Evolutionary conservation across 2,888 invertebrate genomes (phyloP).

Genomic region (Brenthis ino): DNA sequence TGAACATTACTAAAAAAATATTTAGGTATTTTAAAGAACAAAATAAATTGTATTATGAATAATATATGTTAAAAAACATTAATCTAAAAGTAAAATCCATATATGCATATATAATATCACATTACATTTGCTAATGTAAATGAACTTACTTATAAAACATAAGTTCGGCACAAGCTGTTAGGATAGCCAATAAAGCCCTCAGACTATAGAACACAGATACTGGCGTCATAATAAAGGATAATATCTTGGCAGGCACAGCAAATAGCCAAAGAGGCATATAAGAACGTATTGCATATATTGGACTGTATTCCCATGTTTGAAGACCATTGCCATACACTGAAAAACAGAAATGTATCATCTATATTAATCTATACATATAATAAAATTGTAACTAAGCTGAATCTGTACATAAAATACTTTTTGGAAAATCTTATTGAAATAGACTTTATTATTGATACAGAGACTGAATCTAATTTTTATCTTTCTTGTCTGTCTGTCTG

Average conservation of each 20-base stretch:
- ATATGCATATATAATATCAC: slow-evolving; percentile 44
- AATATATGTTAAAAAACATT: too few relatives aligned
- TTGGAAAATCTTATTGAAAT: too few relatives aligned
- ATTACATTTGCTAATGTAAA: slow-evolving; percentile 21
- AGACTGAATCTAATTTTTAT: too few relatives aligned
- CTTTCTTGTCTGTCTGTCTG: too few relatives aligned
- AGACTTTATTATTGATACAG: too few relatives aligned
- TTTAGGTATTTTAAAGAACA: too few relatives aligned
- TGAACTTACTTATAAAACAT: slow-evolving; percentile 95
- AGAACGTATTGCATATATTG: slow-evolving; percentile 95
- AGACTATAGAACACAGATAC: slow-evolving; percentile 94
- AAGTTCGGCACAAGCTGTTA: slow-evolving; percentile 92
- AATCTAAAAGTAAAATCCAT: too few relatives aligned
- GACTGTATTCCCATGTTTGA: slow-evolving; percentile 99
- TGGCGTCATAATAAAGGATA: slow-evolving; percentile 89
- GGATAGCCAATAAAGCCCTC: slow-evolving; percentile 90
- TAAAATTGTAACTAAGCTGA: too few relatives aligned
- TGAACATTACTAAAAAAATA: too few relatives aligned
- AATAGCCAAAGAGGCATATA: slow-evolving; percentile 96
- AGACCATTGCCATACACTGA: slow-evolving; percentile 95
- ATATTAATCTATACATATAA: background rate
- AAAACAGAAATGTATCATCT: slow-evolving; percentile 43
- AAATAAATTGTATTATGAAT: too few relatives aligned
- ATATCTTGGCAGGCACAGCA: slow-evolving; percentile 92
- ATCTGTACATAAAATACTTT: too few relatives aligned